Percentiles rank a stretch among this genome's conserved stretches.
These are phyloP conservation scores for Mystacides longicornis DNA, from an alignment of 2,888 invertebrate species.

Conservation along the genomic window DNA sequence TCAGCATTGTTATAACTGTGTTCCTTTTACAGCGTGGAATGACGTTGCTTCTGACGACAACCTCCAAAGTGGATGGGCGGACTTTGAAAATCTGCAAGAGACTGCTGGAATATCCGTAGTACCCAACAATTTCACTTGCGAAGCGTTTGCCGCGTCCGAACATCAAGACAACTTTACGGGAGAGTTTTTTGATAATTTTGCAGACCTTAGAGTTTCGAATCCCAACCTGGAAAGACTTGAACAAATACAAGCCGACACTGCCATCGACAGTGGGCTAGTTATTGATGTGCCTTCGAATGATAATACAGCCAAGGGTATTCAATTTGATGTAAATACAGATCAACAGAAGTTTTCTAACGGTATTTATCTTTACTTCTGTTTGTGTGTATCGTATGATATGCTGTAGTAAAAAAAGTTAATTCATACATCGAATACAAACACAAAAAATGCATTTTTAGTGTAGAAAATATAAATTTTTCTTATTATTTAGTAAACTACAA, in stretches of 20 bases:
- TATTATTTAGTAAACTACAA: too few relatives aligned
- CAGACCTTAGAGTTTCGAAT: background rate
- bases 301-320: too few relatives aligned
- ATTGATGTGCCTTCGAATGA: background rate
- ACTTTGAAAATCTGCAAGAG: conserved; percentile 22
- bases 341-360: too few relatives aligned
- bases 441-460: too few relatives aligned
- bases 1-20: too few relatives aligned
- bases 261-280: background rate
- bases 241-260: conserved; percentile 14
- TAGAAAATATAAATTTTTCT: too few relatives aligned
- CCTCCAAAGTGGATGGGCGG: conserved; percentile 23
- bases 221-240: conserved; percentile 4
- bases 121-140: conserved; percentile 17
- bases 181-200: background rate
- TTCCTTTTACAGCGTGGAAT: conserved; percentile 22
- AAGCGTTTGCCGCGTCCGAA: conserved; percentile 19
- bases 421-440: too few relatives aligned
- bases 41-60: conserved; percentile 7
- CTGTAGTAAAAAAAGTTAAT: too few relatives aligned
- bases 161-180: conserved; percentile 3
- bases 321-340: too few relatives aligned
- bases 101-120: conserved; percentile 17
- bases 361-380: too few relatives aligned
- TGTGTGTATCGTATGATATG: too few relatives aligned